These are phyloP conservation scores for Noctua janthina DNA, from an alignment of 2,888 invertebrate species.

Conservation along the genomic window DNA sequence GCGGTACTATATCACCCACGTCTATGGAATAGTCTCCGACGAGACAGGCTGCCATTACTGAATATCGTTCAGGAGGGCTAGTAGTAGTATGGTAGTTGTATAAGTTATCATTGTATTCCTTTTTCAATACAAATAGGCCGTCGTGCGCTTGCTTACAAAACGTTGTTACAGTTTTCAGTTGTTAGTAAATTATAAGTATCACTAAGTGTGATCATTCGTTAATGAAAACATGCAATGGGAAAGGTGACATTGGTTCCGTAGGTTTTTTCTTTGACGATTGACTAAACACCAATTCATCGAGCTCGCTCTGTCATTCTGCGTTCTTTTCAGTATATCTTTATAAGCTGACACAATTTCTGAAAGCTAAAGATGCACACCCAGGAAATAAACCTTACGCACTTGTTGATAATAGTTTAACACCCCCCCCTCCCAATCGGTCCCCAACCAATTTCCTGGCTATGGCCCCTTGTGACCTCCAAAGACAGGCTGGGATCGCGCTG, in stretches of 20 bases:
- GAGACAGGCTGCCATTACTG: background rate
- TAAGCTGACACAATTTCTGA: too few relatives aligned
- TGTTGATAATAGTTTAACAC: too few relatives aligned
- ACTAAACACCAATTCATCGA: background rate
- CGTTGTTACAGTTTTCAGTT: background rate
- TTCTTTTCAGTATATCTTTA: too few relatives aligned
- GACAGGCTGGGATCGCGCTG: too few relatives aligned
- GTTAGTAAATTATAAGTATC: background rate
- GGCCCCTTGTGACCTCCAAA: too few relatives aligned
- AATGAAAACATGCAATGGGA: slow-evolving; percentile 13
- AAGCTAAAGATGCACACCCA: too few relatives aligned
- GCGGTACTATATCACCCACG: background rate
- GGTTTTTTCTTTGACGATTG: background rate
- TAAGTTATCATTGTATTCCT: background rate
- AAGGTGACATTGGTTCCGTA: slow-evolving; percentile 15
- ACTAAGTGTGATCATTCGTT: background rate
- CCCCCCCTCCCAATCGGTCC: too few relatives aligned
- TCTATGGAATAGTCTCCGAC: background rate
- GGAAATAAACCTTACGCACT: too few relatives aligned
- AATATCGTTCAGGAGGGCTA: background rate
- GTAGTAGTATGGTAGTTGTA: too few relatives aligned
- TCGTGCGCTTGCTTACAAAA: slow-evolving; percentile 6
- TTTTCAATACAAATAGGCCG: background rate
- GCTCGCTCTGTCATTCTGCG: too few relatives aligned
- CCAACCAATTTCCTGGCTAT: too few relatives aligned